Evolutionary conservation across 2,113 vertebrate species (phyloP), one percentile per base, ranked within the genome.

Genomic region (Piaya cayana): DNA sequence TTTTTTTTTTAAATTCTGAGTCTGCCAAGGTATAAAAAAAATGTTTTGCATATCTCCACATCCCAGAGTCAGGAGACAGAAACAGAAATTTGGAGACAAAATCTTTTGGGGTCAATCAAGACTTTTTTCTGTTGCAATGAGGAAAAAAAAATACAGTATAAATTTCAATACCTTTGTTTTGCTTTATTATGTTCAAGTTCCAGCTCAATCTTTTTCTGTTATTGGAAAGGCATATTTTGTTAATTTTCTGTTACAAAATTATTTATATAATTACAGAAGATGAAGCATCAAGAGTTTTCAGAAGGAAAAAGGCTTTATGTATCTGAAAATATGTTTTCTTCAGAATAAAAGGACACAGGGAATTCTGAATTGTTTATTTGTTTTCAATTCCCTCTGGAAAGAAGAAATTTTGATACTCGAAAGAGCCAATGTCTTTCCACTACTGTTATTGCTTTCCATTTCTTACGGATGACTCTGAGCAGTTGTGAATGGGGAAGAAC

Each of bases 21-120:
- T 47, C 34, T 83, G 45, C 15, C 50, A 65, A 68, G 17, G 22
- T 52, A 37, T 50, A 82, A 59, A 42, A 82, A 58, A 75, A 11
- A 15, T 43, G 8, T 58, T 71, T 71, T 0, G 0, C 5, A 2
- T 45, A 34, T 37, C 50, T 86, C 20, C 15, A 50, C 47, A 82
- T 91, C 34, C 13, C 11, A 22, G 32, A 56, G 18, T 17, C 27
- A 58, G 20, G 58, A 86, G 15, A 26, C 9, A 56, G 11, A 63
- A 58, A 12, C 12, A 68, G 37, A 85, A 30, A 78, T 23, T 60
- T 52, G 26, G 19, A 88, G 42, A 49, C 23, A 86, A 85, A 79
- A 67, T 19, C 5, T 58, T 49, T 32, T 15, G 5, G 2, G n/a
- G 8, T 45, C 25, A 84, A 25, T 5, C 3, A 12, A 81, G 11